Base-by-base conservation (phyloP, 2,113 vertebrate species). In the Hippolais icterina region DNA sequence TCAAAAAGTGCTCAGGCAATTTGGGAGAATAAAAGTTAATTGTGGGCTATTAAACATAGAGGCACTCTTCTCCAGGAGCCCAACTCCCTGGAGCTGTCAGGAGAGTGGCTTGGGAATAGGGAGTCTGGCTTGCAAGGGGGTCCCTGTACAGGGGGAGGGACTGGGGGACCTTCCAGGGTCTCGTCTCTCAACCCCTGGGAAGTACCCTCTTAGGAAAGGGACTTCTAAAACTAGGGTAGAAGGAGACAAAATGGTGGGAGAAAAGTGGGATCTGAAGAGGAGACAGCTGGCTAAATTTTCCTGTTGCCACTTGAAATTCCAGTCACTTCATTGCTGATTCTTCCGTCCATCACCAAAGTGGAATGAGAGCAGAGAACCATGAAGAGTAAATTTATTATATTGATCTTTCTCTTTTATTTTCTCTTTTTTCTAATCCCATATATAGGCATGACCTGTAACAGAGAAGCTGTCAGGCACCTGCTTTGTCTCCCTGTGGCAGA, bases 311-410 rank as follows among this genome's bases (percentile, higher is more conserved):
- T 94, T 89, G 56, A 76, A 90, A 90, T 95, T 90, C 57, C 28
- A 50, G 39, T 84, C 75, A 46, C 61, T 77, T 77, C 25, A 25
- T 49, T 66, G 25, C n/a, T 90, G 50, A 46, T 75, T 82, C 52
- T 83, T 79, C 66, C 6, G 3, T 72, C 41, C 41, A 60, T 91
- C 41, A 71, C 59, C 24, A 47, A 39, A 93, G 35, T 12, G 11
- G 68, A 80, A 91, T 35, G 31, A 63, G 27, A 91, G 70, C 90
- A 89, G 71, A 70, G 31, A 88, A 69, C 56, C 60, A 66, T 82
- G 65, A 95, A 95, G 44, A 72, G 22, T 68, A 76, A 61, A 87
- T 81, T 65, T 82, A 87, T 84, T 78, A 44, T 70, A 94, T 69
- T 84, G 80, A 91, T 64, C 47, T 80, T 64, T 39, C 16, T 9